Evolutionary conservation across 2,888 invertebrate species (phyloP), one percentile per base, ranked within the genome.

Genomic region (Phengaris alcon): DNA sequence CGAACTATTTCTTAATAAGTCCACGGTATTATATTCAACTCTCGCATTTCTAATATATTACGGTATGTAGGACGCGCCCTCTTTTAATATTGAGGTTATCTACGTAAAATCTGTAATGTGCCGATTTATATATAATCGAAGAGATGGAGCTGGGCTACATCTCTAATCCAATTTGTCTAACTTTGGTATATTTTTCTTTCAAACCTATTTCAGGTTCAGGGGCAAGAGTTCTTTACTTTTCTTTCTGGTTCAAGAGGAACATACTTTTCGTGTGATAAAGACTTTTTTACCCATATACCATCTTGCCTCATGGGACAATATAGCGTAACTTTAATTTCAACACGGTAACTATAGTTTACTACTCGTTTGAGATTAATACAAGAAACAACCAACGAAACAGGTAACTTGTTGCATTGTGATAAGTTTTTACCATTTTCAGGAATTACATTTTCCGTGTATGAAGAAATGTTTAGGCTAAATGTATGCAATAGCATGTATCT

Each of bases 61-160:
- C 59, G 55, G 8, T 73, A 73, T 73, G 57, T 15, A 48, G 46
- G 51, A 22, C 73, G 57, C 15, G 73, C 57, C 57, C 73, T 57
- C 73, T 73, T 73, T 73, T 48, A 10, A 12, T 59, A 73, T 59
- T 57, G 73, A 59, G 73, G 73, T 57, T 73, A 73, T 73, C 59
- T 46, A 48, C 55, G 48, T 57, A 57, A 73, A 57, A 59, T 55
- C 12, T 35, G 44, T 13, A 15, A 46, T 46, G 59, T 73, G 8
- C 59, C 15, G 73, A 73, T 73, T 57, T 73, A 59, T 73, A 73
- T 73, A 6, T 73, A 57, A 57, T 46, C 57, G 35, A 73, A 72
- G 22, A 46, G 13, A 73, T 15, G 57, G 10, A 73, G 35, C 35
- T n/a, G 48, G 48, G 57, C 73, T 73, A 73, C 57, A 73, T 22